Percentiles rank a stretch among this genome's conserved stretches.
Conservation (phyloP, 2,888 invertebrate genomes). For the Balanococcus diminutus region DNA sequence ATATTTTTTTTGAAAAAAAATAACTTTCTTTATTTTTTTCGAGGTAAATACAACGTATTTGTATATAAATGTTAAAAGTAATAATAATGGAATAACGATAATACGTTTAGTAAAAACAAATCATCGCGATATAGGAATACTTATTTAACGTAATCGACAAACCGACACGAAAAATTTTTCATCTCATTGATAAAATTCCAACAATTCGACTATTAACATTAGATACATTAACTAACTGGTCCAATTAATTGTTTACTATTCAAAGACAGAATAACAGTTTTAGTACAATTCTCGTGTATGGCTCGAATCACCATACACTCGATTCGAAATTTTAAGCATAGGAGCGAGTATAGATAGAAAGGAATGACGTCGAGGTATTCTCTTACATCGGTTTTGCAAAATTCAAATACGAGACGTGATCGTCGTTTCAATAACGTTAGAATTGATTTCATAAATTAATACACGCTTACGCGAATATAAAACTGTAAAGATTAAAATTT, state of each 20-base stretch:
- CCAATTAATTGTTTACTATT: not conserved
- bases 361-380: not conserved
- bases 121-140: slow-evolving; percentile 24
- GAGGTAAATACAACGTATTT: slow-evolving; percentile 4
- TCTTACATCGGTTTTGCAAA: not conserved
- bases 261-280: not conserved
- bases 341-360: not conserved
- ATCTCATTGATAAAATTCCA: not conserved
- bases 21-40: not conserved
- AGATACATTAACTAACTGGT: slow-evolving; percentile 27
- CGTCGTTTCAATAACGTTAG: not conserved
- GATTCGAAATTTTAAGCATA: not conserved
- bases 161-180: not conserved
- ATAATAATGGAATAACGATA: slow-evolving; percentile 7
- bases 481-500: not conserved
- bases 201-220: not conserved
- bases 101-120: not conserved
- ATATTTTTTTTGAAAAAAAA: not conserved
- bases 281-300: not conserved
- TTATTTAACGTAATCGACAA: not conserved
- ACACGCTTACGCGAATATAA: not conserved
- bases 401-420: not conserved
- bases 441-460: not conserved
- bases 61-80: not conserved
- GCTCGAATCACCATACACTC: not conserved